Percentiles rank a stretch among this genome's conserved stretches.
phyloP scores from a whole-genome alignment of 2,888 invertebrate species.

The Germaria angustata region DNA sequence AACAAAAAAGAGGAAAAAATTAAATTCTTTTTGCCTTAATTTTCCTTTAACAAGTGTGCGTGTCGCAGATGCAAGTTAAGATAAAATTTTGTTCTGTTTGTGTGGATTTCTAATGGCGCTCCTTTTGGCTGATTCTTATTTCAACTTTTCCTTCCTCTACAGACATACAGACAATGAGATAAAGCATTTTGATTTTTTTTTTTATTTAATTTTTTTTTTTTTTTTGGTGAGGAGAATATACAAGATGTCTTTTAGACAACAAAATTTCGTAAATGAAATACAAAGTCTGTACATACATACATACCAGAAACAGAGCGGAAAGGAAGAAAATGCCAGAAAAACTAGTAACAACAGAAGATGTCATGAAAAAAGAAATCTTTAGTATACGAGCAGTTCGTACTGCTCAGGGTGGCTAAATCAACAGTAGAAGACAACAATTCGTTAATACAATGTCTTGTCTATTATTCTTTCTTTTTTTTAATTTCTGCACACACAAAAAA shows the following conservation, averaged over 20 bases:
- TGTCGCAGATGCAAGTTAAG: slow-evolving; percentile 67
- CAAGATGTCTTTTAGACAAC: slow-evolving; percentile 49
- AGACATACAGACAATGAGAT: slow-evolving; percentile 16
- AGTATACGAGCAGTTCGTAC: background rate
- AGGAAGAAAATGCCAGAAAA: slow-evolving; percentile 18
- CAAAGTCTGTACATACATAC: background rate
- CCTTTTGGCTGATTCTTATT: slow-evolving; percentile 55
- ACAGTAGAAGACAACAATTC: slow-evolving; percentile 53
- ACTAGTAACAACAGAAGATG: slow-evolving; percentile 5
- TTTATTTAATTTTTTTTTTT: no score
- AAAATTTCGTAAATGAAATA: slow-evolving; percentile 28
- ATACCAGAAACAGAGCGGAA: background rate
- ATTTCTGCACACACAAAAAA: background rate
- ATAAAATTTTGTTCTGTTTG: slow-evolving; percentile 58
- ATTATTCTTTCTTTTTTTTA: slow-evolving; percentile 42
- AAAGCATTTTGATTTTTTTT: slow-evolving; percentile 42
- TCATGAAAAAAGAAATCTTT: background rate
- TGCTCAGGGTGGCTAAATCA: slow-evolving; percentile 46
- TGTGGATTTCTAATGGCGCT: slow-evolving; percentile 41
- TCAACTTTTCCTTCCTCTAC: slow-evolving; percentile 49
- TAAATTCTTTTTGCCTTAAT: slow-evolving; percentile 13
- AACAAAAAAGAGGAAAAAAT: background rate
- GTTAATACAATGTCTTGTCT: slow-evolving; percentile 49
- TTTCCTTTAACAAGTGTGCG: slow-evolving; percentile 54
- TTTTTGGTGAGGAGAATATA: slow-evolving; percentile 26